phyloP scores from a whole-genome alignment of 2,888 invertebrate species.

The Aporophyla lueneburgensis region DNA sequence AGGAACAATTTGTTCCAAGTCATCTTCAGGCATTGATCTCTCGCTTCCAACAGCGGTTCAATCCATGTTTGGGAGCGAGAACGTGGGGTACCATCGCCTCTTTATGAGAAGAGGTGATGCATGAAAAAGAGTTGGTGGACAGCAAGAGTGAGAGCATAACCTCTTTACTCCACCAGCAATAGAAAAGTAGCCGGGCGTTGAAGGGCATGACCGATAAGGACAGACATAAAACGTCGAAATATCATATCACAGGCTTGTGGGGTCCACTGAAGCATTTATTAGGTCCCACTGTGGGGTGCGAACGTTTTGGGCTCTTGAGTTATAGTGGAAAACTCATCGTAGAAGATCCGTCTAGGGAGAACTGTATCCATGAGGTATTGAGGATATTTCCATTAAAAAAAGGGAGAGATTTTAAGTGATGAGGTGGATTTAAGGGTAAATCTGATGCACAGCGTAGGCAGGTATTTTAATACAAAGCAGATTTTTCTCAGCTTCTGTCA shows the following conservation, averaged over 20 bases:
- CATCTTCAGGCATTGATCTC: background rate
- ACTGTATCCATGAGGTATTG: too few relatives aligned
- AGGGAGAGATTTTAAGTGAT: background rate
- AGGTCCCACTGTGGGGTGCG: background rate
- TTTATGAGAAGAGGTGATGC: background rate
- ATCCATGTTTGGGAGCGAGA: background rate
- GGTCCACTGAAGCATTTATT: background rate
- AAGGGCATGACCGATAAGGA: background rate
- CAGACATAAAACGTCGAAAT: background rate
- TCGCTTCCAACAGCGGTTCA: background rate
- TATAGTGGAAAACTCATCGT: background rate
- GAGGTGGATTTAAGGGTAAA: background rate
- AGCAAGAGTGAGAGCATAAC: background rate
- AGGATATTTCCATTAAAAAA: background rate
- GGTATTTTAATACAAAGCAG: background rate
- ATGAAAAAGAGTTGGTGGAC: too few relatives aligned
- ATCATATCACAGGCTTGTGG: background rate
- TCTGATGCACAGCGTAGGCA: background rate
- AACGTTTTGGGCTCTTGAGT: background rate
- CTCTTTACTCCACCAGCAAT: too few relatives aligned
- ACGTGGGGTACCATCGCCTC: too few relatives aligned
- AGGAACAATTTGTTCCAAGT: background rate
- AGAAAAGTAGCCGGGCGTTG: background rate
- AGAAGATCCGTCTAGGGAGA: background rate
- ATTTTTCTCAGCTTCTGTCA: slow-evolving; percentile 37